Evolutionary conservation across 2,797 vertebrate genomes (phyloP).

Genomic region (Nasua narica): DNA sequence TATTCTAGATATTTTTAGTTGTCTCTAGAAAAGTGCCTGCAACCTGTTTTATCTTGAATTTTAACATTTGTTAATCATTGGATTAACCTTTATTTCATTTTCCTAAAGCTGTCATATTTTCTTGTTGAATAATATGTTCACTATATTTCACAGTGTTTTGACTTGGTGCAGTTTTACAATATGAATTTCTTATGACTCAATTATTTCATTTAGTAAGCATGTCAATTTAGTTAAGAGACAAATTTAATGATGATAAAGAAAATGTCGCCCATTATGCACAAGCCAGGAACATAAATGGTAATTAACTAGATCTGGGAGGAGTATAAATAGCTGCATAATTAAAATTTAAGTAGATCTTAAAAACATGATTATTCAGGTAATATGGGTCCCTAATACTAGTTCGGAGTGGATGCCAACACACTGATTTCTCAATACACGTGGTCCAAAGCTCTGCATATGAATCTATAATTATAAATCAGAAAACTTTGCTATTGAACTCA

Average conservation of each 20-base stretch:
- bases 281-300: not conserved
- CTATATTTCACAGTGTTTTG: constrained; percentile 13
- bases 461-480: not conserved
- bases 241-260: constrained; percentile 61
- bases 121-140: not conserved
- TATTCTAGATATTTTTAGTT: not conserved
- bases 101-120: not conserved
- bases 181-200: not conserved
- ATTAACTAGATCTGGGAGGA: constrained; percentile 8
- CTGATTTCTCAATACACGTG: not conserved
- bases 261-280: not conserved
- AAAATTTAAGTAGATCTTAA: constrained; percentile 56
- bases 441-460: not conserved
- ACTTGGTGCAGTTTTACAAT: not conserved
- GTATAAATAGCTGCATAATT: constrained; percentile 45
- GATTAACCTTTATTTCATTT: constrained; percentile 35
- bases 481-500: constrained; percentile 16
- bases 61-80: not conserved
- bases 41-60: not conserved
- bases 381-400: not conserved
- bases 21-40: constrained; percentile 11
- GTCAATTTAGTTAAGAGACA: constrained; percentile 42
- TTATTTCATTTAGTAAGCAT: constrained; percentile 45
- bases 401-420: not conserved
- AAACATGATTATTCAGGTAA: not conserved